These are phyloP conservation scores for Neocrepidodera transversa DNA, from an alignment of 2,888 invertebrate species.

Conservation along the genomic window DNA sequence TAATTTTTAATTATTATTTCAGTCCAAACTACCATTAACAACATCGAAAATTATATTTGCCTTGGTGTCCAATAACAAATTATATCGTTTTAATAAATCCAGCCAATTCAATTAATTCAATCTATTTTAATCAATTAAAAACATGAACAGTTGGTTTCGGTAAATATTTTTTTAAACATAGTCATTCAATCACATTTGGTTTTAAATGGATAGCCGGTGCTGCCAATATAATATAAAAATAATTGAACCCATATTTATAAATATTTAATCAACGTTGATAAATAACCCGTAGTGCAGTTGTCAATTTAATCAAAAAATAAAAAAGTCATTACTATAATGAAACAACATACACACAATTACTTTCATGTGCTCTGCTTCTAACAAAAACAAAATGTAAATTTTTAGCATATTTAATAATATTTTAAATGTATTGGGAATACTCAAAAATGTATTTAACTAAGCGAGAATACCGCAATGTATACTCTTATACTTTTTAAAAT, in stretches of 20 bases:
- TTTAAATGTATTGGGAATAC: too few relatives aligned
- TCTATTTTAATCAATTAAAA: constrained; percentile 5
- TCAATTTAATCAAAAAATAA: constrained; percentile 21
- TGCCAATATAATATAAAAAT: background rate
- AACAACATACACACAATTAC: constrained; percentile 29
- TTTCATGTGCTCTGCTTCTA: too few relatives aligned
- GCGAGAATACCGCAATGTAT: too few relatives aligned
- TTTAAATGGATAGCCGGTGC: background rate
- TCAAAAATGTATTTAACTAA: too few relatives aligned
- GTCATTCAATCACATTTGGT: background rate
- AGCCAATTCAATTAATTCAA: background rate
- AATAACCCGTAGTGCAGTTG: constrained; percentile 20
- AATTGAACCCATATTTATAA: background rate
- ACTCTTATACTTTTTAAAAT: too few relatives aligned
- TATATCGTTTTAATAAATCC: background rate
- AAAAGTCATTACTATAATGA: constrained; percentile 27
- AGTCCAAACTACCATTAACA: too few relatives aligned
- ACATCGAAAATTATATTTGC: too few relatives aligned
- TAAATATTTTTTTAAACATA: background rate
- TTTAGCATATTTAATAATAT: too few relatives aligned
- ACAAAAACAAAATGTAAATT: too few relatives aligned
- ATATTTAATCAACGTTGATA: background rate
- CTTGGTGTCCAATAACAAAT: constrained; percentile 7
- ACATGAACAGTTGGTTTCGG: background rate
- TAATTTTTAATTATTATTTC: too few relatives aligned